These are phyloP conservation scores for Drosophila varians DNA, from an alignment of 1,140 invertebrate genomes.

Conservation along the genomic window DNA sequence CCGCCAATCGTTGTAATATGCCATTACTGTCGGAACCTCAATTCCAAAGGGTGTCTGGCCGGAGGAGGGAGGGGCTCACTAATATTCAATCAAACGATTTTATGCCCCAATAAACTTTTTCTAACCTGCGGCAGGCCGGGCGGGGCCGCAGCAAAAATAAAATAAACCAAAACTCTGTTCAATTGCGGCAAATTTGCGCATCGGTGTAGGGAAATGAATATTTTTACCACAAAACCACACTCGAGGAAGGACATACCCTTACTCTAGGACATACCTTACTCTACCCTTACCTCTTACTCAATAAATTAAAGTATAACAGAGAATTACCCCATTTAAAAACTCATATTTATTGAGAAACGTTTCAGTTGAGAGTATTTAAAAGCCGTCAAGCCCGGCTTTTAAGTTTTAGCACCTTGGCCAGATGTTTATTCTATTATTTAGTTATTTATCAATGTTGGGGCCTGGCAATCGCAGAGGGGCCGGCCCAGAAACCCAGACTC, in stretches of 20 bases:
- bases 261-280: too few species aligned
- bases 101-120: constrained; percentile 68
- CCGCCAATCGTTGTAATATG: constrained; percentile 11
- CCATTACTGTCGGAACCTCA: constrained; percentile 6
- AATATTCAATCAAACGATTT: constrained; percentile 81
- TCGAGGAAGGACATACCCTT: constrained; percentile 32
- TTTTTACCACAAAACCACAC: constrained; percentile 54
- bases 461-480: constrained; percentile 23
- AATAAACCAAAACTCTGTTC: constrained; percentile 52
- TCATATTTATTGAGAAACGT: not conserved
- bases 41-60: not conserved
- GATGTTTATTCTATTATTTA: constrained; percentile 76
- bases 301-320: too few species aligned
- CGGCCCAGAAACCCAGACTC: constrained; percentile 1
- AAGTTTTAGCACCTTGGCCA: constrained; percentile 60
- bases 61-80: constrained; percentile 19
- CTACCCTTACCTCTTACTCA: not conserved
- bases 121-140: constrained; percentile 57
- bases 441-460: constrained; percentile 70
- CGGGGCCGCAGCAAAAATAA: constrained; percentile 7
- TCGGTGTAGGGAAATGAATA: constrained; percentile 15
- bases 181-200: constrained; percentile 75
- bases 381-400: constrained; percentile 38
- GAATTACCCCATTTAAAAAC: too few species aligned
- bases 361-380: not conserved